Evolutionary conservation across 2,888 invertebrate species (phyloP), one percentile per base, ranked within the genome.

Genomic region (Chrysotoxum bicinctum): DNA sequence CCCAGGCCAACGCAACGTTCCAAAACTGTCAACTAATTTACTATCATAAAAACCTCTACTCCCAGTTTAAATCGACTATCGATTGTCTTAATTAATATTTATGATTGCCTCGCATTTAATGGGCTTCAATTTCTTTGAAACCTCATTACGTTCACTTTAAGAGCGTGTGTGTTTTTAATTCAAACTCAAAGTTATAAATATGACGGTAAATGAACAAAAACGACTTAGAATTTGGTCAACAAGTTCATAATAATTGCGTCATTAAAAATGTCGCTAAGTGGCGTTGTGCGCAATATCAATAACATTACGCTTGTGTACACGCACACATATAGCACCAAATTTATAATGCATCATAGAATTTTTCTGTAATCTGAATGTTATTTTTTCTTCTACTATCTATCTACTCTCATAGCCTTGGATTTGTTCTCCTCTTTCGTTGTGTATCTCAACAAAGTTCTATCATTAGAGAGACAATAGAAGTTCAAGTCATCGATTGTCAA

Each of bases 1-100:
- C 35, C 7, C 21, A 1, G 26, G 16, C 40, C 9, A 19, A 64
- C 19, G 30, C 19, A 19, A 45, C 19, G 45, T 26, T 30, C 30
- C 19, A n/a, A 68, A 56, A 69, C 37, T 75, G 78, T 50, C 78
- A 78, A 66, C 19, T 23, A 73, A 45, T 60, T 62, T 26, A 48
- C 21, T 26, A 62, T n/a, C 50, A 23, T 26, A 50, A 69, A 40
- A 50, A 66, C 23, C 48, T 26, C 21, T 40, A 45, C 43, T 35
- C 60, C 48, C 50, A 43, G 56, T 21, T 40, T 37, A 64, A 84
- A 83, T 74, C 64, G 66, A 72, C 84, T 69, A 79, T 80, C 80
- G 75, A 80, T 84, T 84, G 75, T 66, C 80, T 84, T 80, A 84
- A 84, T 84, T 80, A 84, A 84, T 80, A 84, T 84, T 84, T 84